These are phyloP conservation scores for Hoplodrina ambigua DNA, from an alignment of 2,888 invertebrate genomes.

Conservation along the genomic window DNA sequence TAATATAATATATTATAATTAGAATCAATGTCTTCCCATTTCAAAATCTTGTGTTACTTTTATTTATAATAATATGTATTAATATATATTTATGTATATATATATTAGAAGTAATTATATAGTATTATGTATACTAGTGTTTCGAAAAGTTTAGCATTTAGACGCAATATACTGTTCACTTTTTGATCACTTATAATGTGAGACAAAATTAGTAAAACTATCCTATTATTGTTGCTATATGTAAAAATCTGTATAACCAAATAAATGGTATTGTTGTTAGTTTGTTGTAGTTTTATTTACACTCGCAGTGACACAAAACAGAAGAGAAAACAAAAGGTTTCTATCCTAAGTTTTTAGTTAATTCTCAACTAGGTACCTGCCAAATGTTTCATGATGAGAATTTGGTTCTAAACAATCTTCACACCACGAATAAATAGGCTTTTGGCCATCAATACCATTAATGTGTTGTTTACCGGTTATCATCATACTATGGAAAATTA, in stretches of 20 bases:
- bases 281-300: constrained; percentile 73
- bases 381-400: no score
- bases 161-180: constrained; percentile 78
- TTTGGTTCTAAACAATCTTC: no score
- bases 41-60: constrained; percentile 51
- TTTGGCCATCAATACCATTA: no score
- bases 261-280: constrained; percentile 90
- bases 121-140: constrained; percentile 61
- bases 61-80: constrained; percentile 45
- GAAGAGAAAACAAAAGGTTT: no score
- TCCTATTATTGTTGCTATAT: constrained; percentile 86
- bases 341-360: no score
- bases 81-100: constrained; percentile 42
- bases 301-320: no score
- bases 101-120: constrained; percentile 56
- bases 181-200: constrained; percentile 78
- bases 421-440: no score
- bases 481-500: no score
- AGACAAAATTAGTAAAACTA: constrained; percentile 76
- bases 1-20: constrained; percentile 37
- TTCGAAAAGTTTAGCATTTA: constrained; percentile 73
- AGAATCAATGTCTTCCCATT: constrained; percentile 68
- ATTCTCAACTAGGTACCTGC: no score
- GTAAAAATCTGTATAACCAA: constrained; percentile 88
- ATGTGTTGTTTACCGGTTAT: no score